phyloP scores from a whole-genome alignment of 2,888 invertebrate genomes.

The Drosophila kuntzei region DNA sequence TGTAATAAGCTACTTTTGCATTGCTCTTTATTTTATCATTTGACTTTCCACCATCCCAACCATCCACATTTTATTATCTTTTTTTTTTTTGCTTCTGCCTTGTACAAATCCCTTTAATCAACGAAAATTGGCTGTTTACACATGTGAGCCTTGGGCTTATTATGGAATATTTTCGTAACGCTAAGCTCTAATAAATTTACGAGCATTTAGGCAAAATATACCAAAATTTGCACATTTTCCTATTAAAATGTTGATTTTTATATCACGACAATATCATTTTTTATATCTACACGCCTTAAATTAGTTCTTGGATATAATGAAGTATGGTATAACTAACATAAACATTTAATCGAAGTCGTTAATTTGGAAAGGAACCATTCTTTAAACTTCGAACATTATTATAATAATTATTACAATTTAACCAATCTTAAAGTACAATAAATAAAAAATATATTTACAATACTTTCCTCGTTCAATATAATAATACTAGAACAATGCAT shows the following conservation, averaged over 20 bases:
- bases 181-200: conserved; percentile 77
- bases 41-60: conserved; percentile 39
- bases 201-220: conserved; percentile 33
- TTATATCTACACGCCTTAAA: conserved; percentile 13
- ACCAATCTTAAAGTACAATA: too few relatives aligned
- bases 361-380: too few relatives aligned
- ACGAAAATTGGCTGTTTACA: conserved; percentile 73
- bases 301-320: conserved; percentile 11
- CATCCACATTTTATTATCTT: conserved; percentile 59
- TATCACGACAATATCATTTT: conserved; percentile 12
- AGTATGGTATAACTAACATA: not conserved
- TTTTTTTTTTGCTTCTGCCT: conserved; percentile 17
- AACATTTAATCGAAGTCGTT: not conserved
- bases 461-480: too few relatives aligned
- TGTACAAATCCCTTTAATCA: conserved; percentile 72
- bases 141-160: conserved; percentile 60
- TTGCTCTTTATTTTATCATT: conserved; percentile 76
- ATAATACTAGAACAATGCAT: too few relatives aligned
- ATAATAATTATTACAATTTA: not conserved
- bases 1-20: conserved; percentile 73
- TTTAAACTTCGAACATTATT: too few relatives aligned
- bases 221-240: conserved; percentile 56
- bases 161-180: conserved; percentile 25
- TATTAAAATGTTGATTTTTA: conserved; percentile 63
- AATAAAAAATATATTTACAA: too few relatives aligned